Conservation (phyloP, 2,888 invertebrate genomes). For the Achlya flavicornis region DNA sequence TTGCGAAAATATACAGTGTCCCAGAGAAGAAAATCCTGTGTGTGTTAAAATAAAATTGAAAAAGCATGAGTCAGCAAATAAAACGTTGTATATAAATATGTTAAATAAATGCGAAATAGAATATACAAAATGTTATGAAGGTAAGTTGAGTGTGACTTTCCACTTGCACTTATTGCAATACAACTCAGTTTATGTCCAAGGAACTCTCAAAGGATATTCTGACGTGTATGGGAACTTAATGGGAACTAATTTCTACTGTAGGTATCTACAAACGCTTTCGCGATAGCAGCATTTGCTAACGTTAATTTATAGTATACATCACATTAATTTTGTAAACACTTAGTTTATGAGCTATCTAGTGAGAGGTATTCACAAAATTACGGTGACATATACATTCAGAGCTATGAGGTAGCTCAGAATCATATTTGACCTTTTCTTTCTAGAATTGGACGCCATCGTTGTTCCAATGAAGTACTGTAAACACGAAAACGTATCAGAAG, state of each 20-base stretch:
- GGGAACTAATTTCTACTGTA: no score
- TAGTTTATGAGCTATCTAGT: no score
- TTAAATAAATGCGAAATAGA: constrained; percentile 58
- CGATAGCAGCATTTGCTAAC: no score
- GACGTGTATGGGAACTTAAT: no score
- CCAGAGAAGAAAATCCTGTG: constrained; percentile 46
- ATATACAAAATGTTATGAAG: constrained; percentile 53
- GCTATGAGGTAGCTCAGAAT: no score
- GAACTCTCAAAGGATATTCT: no score
- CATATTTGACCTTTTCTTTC: neutral
- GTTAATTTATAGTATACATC: no score
- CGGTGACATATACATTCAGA: no score
- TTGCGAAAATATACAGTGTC: constrained; percentile 12
- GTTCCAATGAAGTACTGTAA: constrained; percentile 48
- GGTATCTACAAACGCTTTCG: no score
- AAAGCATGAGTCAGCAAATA: constrained; percentile 46
- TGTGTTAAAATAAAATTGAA: constrained; percentile 27
- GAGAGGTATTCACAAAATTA: no score
- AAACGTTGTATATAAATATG: constrained; percentile 36
- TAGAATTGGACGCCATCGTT: constrained; percentile 38
- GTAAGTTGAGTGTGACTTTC: constrained; percentile 30
- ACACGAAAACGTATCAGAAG: constrained; percentile 14
- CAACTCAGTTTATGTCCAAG: no score
- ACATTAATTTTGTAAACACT: no score
- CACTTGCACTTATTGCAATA: neutral